Conservation (phyloP, 2,113 vertebrate species). For the Aptenodytes patagonicus region DNA sequence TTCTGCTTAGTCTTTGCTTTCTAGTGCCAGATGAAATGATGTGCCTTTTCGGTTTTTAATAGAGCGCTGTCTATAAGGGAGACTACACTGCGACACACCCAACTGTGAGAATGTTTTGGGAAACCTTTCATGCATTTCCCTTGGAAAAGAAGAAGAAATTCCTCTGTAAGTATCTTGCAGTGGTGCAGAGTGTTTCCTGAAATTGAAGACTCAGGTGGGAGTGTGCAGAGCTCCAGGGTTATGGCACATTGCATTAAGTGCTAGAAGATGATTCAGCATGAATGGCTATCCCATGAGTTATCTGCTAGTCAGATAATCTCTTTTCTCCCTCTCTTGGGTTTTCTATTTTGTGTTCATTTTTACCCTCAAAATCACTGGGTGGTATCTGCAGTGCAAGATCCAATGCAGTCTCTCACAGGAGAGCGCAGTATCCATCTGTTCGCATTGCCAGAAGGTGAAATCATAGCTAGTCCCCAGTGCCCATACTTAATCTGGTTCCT, state of each 20-base stretch:
- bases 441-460: not conserved
- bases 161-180: constrained; percentile 80
- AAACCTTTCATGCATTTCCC: constrained; percentile 94
- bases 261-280: not conserved
- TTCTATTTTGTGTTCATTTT: not conserved
- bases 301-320: not conserved
- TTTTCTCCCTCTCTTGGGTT: not conserved
- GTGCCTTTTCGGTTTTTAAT: not conserved
- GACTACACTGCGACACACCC: constrained; percentile 91
- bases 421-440: not conserved
- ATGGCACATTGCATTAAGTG: not conserved
- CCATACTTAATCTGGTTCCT: not conserved
- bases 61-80: constrained; percentile 92
- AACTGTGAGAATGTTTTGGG: constrained; percentile 94
- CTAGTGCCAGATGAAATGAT: not conserved
- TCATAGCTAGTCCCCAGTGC: not conserved
- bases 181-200: not conserved
- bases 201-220: not conserved
- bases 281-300: not conserved
- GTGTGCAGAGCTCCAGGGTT: not conserved
- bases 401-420: not conserved
- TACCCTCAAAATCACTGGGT: not conserved
- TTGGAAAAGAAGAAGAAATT: constrained; percentile 97
- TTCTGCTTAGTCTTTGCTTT: not conserved
- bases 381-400: not conserved